phyloP scores from a whole-genome alignment of 1,140 invertebrate genomes.

The Caenorhabditis brenneri region DNA sequence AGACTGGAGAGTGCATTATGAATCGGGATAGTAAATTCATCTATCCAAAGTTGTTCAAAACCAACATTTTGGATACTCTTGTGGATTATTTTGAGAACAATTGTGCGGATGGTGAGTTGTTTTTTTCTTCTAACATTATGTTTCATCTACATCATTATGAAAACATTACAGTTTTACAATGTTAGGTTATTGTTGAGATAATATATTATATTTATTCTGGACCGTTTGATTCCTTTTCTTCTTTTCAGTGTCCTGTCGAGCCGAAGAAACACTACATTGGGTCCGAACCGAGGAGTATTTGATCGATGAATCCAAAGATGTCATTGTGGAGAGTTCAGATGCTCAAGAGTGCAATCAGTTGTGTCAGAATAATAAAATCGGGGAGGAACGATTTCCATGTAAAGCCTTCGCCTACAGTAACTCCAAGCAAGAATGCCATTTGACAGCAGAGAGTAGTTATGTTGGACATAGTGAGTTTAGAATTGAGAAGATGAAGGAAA shows the following conservation, averaged over 20 bases:
- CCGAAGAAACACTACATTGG: slow-evolving; percentile 62
- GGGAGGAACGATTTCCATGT: slow-evolving; percentile 63
- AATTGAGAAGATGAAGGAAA: background rate
- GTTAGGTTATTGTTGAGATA: too few relatives aligned
- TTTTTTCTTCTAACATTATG: too few relatives aligned
- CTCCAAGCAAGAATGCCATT: slow-evolving; percentile 62
- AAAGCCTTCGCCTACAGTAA: slow-evolving; percentile 67
- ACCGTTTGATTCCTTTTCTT: too few relatives aligned
- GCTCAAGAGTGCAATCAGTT: slow-evolving; percentile 64
- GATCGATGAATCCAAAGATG: slow-evolving; percentile 62
- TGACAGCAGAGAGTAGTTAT: slow-evolving; percentile 60
- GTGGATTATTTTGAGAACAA: slow-evolving; percentile 70
- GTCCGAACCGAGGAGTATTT: slow-evolving; percentile 63
- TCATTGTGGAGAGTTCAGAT: slow-evolving; percentile 61
- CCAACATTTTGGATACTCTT: slow-evolving; percentile 53
- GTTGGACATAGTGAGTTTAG: slow-evolving; percentile 50
- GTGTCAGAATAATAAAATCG: slow-evolving; percentile 65
- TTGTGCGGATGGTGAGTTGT: slow-evolving; percentile 66
- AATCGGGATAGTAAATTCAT: slow-evolving; percentile 61
- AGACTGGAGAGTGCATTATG: slow-evolving; percentile 66
- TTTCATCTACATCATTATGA: too few relatives aligned
- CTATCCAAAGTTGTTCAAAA: slow-evolving; percentile 40
- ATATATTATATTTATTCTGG: too few relatives aligned
- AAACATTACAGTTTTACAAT: too few relatives aligned
- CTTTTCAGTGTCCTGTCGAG: slow-evolving; percentile 61